Evolutionary conservation across 2,797 vertebrate genomes (phyloP).

Genomic region (Lepilemur septentrionalis): DNA sequence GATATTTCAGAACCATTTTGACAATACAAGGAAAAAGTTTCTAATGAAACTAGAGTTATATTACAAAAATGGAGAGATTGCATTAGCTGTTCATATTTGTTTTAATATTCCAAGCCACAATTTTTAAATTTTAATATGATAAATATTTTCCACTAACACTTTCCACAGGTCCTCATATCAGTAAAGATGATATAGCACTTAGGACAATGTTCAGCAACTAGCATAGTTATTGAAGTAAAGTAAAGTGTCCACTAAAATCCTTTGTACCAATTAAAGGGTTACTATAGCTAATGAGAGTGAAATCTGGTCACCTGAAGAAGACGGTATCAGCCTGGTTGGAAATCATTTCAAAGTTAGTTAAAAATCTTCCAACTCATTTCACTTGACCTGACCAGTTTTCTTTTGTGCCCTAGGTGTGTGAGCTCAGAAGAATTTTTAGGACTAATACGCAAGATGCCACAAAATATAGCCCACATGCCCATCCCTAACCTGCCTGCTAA

Average conservation of each 20-base stretch:
- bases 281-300: slow-evolving; percentile 1
- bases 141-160: not conserved
- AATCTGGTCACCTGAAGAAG: not conserved
- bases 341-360: slow-evolving; percentile 34
- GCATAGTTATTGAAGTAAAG: not conserved
- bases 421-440: slow-evolving; percentile 3
- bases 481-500: not conserved
- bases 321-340: not conserved
- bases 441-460: not conserved
- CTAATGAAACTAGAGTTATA: not conserved
- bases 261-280: slow-evolving; percentile 9
- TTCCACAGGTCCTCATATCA: not conserved
- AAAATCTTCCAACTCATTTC: slow-evolving; percentile 37
- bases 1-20: not conserved
- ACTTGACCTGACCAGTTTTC: not conserved
- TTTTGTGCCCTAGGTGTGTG: not conserved
- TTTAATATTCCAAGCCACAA: not conserved
- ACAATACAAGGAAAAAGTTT: not conserved
- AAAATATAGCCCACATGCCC: not conserved
- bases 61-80: not conserved
- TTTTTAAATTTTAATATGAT: not conserved
- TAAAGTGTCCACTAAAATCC: not conserved
- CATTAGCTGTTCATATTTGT: not conserved
- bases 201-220: not conserved
- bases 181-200: not conserved